A percentile compares a stretch with the other conserved stretches of the same genome.
phyloP scores from a whole-genome alignment of 2,888 invertebrate genomes.

The Diplolepis rosae region DNA sequence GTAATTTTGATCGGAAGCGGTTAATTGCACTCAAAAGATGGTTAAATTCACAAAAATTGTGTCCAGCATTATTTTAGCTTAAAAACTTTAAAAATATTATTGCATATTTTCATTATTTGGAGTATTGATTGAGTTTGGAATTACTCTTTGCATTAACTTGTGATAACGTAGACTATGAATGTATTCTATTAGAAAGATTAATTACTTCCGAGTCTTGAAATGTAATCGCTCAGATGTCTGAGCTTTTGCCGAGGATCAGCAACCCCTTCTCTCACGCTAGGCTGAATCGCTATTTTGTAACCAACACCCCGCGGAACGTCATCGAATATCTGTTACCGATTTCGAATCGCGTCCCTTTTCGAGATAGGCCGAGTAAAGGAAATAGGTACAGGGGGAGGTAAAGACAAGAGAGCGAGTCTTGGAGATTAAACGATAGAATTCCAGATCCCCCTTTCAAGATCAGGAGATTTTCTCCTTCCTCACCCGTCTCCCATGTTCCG shows the following conservation, averaged over 20 bases:
- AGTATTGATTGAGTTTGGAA: no score
- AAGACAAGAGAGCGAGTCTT: constrained; percentile 39
- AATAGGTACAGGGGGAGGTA: constrained; percentile 19
- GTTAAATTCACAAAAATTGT: no score
- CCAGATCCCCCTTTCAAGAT: constrained; percentile 43
- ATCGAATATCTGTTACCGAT: constrained; percentile 45
- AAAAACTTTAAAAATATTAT: no score
- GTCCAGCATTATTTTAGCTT: no score
- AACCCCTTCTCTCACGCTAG: constrained; percentile 61
- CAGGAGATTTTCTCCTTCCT: constrained; percentile 34
- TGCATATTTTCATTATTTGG: no score
- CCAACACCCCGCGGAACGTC: constrained; percentile 46
- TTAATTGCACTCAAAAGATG: no score
- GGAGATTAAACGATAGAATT: constrained; percentile 72
- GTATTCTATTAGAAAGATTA: background rate
- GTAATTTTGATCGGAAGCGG: no score
- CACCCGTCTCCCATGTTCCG: constrained; percentile 22
- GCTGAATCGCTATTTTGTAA: constrained; percentile 50
- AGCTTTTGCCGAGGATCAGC: constrained; percentile 30
- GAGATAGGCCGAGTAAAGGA: constrained; percentile 5
- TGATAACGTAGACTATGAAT: background rate
- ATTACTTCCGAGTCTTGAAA: constrained; percentile 28
- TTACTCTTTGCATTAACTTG: background rate
- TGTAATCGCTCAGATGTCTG: constrained; percentile 32
- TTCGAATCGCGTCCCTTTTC: constrained; percentile 40